These are phyloP conservation scores for Agelaius phoeniceus DNA, from an alignment of 2,113 vertebrate species.

Conservation along the genomic window DNA sequence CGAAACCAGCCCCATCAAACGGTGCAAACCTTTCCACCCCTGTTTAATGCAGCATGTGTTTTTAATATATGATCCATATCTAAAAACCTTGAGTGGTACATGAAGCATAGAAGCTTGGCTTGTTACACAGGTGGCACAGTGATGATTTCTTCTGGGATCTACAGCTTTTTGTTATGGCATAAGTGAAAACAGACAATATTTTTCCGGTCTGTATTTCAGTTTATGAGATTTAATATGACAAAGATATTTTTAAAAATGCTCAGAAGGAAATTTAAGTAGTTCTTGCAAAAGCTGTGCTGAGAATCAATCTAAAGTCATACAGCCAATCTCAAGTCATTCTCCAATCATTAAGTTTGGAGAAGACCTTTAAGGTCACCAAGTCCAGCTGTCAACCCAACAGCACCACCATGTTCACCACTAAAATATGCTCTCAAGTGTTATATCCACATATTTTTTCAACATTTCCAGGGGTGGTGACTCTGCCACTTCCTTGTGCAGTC, in stretches of 20 bases:
- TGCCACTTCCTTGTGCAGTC: background rate
- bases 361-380: background rate
- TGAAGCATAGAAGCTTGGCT: background rate
- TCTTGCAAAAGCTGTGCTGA: background rate
- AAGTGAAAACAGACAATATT: background rate
- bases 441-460: background rate
- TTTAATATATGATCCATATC: background rate
- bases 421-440: background rate
- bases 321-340: background rate
- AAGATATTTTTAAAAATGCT: background rate
- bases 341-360: background rate
- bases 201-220: background rate
- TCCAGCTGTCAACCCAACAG: background rate
- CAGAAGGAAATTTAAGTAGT: background rate
- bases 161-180: background rate
- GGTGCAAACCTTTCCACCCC: background rate
- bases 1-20: too few species aligned
- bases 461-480: background rate
- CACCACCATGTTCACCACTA: background rate
- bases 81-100: fast-evolving
- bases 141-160: background rate
- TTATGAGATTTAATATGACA: background rate
- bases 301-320: background rate
- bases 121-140: fast-evolving
- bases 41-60: fast-evolving